A percentile compares a stretch with the other conserved stretches of the same genome.
Evolutionary conservation across 1,140 invertebrate genomes (phyloP).

Genomic region (Drosophila quadrilineata): DNA sequence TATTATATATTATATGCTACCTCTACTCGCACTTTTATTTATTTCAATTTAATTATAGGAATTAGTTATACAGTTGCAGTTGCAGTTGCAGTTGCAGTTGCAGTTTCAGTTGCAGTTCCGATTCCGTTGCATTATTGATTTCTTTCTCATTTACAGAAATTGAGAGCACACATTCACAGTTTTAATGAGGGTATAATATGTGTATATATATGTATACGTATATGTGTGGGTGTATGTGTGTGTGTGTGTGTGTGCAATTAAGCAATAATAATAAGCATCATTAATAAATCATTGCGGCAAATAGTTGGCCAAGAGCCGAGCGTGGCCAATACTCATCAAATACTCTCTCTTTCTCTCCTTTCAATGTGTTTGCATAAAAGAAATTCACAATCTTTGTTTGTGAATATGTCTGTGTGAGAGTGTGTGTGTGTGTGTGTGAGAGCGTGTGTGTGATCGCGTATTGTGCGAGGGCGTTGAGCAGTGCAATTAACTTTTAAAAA

Average conservation of each 20-base stretch:
- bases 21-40: no score
- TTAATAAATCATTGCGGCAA: conserved; percentile 72
- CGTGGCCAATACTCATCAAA: conserved; percentile 31
- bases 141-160: conserved; percentile 56
- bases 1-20: no score
- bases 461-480: conserved; percentile 24
- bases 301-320: conserved; percentile 24
- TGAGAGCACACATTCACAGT: conserved; percentile 33
- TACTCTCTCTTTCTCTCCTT: no score
- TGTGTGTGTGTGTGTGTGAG: conserved; percentile 1
- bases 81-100: conserved; percentile 1
- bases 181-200: no score
- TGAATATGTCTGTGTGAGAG: neutral
- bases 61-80: conserved; percentile 18
- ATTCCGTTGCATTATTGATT: conserved; percentile 20
- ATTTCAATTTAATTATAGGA: conserved; percentile 64
- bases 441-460: neutral
- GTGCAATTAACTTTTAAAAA: conserved; percentile 62
- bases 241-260: conserved; percentile 73
- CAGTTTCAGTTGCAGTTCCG: conserved; percentile 13
- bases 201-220: neutral
- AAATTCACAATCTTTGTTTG: neutral
- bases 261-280: conserved; percentile 77
- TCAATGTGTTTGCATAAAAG: conserved; percentile 40
- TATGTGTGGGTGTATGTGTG: conserved; percentile 19